Evolutionary conservation across 2,797 vertebrate species (phyloP).

Genomic region (Fistularia tabacaria): DNA sequence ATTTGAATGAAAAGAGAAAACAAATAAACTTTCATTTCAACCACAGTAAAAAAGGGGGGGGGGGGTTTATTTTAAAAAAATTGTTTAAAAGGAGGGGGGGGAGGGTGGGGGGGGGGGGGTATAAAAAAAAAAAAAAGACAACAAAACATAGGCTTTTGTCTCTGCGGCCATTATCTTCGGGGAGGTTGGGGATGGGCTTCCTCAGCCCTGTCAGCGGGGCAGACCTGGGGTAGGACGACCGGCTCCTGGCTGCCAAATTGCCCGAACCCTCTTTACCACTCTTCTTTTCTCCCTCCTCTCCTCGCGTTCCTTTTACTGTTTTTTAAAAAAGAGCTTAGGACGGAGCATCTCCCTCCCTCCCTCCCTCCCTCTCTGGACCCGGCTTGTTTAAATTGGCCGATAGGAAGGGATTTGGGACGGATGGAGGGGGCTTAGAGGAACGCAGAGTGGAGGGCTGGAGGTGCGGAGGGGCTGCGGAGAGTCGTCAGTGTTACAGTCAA

Average conservation of each 20-base stretch:
- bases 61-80: constrained; percentile 33
- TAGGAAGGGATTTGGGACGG: constrained; percentile 79
- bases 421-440: constrained; percentile 75
- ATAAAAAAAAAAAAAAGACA: constrained; percentile 39
- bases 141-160: constrained; percentile 56
- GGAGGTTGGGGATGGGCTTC: constrained; percentile 75
- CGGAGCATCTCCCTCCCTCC: constrained; percentile 58
- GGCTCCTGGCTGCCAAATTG: constrained; percentile 80
- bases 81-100: constrained; percentile 37
- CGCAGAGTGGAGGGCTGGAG: constrained; percentile 62
- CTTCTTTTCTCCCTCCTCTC: constrained; percentile 19
- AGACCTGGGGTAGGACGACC: constrained; percentile 66
- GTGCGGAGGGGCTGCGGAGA: constrained; percentile 52
- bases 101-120: constrained; percentile 33
- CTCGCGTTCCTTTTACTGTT: constrained; percentile 59
- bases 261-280: constrained; percentile 72
- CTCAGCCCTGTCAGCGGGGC: constrained; percentile 63
- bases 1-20: too few relatives aligned
- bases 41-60: constrained; percentile 74
- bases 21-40: constrained; percentile 86
- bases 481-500: constrained; percentile 80
- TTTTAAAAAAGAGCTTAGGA: constrained; percentile 83
- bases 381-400: constrained; percentile 80
- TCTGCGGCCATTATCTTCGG: constrained; percentile 76
- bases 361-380: constrained; percentile 63